Conservation (phyloP, 2,797 vertebrate genomes). For the Gymnothorax reevesii region DNA sequence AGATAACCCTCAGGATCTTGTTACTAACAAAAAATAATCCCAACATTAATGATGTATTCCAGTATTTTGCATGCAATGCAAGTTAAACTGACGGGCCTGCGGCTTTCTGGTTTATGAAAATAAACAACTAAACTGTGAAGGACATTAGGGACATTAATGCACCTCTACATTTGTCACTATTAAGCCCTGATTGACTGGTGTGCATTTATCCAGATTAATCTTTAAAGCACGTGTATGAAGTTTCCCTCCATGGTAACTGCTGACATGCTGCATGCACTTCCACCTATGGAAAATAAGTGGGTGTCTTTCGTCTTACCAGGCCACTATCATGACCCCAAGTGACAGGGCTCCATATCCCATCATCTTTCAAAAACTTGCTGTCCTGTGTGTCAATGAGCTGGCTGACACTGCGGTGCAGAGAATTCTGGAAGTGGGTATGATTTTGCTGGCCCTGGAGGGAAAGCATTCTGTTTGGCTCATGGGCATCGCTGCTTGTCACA, state of each 20-base stretch:
- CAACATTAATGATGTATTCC: too few species aligned
- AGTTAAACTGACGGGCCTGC: too few species aligned
- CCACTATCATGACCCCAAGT: conserved; percentile 80
- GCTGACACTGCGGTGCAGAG: conserved; percentile 87
- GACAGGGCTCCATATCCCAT: conserved; percentile 82
- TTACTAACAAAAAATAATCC: too few species aligned
- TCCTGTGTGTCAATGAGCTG: conserved; percentile 79
- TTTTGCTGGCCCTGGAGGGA: conserved; percentile 61
- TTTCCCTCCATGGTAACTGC: too few species aligned
- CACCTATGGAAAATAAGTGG: background rate
- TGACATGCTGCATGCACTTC: background rate
- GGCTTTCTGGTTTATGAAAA: too few species aligned
- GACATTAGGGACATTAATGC: too few species aligned
- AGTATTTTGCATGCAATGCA: too few species aligned
- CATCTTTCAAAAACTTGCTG: conserved; percentile 74
- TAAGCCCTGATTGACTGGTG: background rate
- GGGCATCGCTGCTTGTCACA: conserved; percentile 51
- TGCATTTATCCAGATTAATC: background rate
- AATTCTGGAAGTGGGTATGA: conserved; percentile 62
- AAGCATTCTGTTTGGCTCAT: conserved; percentile 54
- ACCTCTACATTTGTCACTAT: background rate
- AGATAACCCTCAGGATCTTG: too few species aligned
- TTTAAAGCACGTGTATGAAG: background rate
- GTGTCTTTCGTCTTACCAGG: conserved; percentile 78
- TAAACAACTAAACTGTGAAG: too few species aligned